phyloP scores from a whole-genome alignment of 2,797 vertebrate genomes.

The Myotis daubentonii region DNA sequence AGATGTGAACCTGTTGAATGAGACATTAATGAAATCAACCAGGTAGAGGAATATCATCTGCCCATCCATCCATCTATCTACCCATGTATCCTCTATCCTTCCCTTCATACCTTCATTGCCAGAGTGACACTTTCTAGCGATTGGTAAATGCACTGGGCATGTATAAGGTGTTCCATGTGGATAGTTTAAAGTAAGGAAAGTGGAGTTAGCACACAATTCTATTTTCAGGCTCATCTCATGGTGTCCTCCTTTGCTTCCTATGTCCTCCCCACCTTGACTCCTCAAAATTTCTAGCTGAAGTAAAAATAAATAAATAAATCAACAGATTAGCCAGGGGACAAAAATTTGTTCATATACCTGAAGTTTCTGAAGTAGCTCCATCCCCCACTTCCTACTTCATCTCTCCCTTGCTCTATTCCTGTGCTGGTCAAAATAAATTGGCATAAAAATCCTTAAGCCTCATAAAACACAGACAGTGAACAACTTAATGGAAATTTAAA shows the following conservation, averaged over 20 bases:
- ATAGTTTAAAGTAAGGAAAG: neutral
- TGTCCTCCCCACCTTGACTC: neutral
- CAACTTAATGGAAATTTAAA: conserved; percentile 67
- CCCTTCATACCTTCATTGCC: neutral
- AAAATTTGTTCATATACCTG: neutral
- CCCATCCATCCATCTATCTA: neutral
- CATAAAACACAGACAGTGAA: conserved; percentile 41
- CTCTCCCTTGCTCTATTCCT: neutral
- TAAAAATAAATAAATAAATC: neutral
- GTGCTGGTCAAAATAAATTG: conserved; percentile 47
- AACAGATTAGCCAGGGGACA: neutral
- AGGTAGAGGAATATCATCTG: neutral
- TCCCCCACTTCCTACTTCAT: neutral
- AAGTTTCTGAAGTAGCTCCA: neutral
- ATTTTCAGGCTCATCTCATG: neutral
- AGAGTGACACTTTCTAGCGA: neutral
- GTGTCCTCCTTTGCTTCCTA: neutral
- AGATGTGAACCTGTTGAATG: neutral
- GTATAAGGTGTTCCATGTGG: neutral
- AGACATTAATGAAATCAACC: neutral
- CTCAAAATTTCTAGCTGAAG: neutral
- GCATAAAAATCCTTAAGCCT: conserved; percentile 10
- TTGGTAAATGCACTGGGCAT: neutral
- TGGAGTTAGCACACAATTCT: neutral
- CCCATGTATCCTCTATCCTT: neutral